phyloP scores from a whole-genome alignment of 2,113 vertebrate species.

The Indri indri region DNA sequence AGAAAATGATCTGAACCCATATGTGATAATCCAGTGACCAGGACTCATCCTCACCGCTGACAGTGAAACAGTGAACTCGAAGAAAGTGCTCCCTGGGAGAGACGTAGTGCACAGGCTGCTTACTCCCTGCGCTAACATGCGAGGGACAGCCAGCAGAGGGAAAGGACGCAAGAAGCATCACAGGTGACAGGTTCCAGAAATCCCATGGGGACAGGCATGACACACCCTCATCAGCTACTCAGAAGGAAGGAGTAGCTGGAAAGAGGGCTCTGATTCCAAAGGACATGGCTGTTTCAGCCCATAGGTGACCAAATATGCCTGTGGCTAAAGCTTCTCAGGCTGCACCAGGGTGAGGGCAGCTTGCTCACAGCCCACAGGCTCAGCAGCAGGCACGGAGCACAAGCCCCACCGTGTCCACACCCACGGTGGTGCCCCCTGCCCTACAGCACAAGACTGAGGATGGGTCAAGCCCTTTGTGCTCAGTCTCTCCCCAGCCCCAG shows the following conservation, averaged over 20 bases:
- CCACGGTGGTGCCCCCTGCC: accelerated
- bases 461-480: accelerated
- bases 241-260: neutral
- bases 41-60: neutral
- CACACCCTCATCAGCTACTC: neutral
- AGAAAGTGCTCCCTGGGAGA: neutral
- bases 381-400: neutral
- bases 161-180: neutral
- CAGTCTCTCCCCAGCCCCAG: neutral
- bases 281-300: neutral
- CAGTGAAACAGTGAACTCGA: neutral
- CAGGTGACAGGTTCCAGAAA: neutral
- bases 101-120: neutral
- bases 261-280: neutral
- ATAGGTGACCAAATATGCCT: accelerated
- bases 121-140: accelerated
- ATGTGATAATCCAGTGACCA: accelerated
- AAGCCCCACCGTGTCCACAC: no score
- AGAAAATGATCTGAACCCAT: neutral
- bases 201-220: neutral
- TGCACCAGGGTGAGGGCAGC: accelerated
- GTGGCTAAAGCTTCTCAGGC: neutral
- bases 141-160: neutral
- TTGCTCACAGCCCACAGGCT: neutral
- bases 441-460: accelerated